phyloP scores from a whole-genome alignment of 2,888 invertebrate species.

The Laothoe populi region DNA sequence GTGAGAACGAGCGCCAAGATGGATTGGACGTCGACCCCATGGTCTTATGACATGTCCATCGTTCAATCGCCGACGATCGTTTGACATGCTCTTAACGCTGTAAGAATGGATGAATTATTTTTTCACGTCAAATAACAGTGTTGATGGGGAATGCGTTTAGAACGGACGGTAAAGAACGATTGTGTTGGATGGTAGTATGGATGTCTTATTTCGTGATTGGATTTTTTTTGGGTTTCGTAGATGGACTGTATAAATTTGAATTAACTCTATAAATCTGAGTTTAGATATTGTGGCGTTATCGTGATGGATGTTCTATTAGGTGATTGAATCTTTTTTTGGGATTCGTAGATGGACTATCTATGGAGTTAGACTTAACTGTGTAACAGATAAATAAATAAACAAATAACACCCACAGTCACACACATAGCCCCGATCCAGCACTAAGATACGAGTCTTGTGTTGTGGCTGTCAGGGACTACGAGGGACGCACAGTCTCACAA shows the following conservation, averaged over 20 bases:
- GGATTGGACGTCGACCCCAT: slow-evolving; percentile 73
- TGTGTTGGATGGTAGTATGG: neutral
- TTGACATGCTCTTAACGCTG: slow-evolving; percentile 55
- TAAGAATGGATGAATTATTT: slow-evolving; percentile 75
- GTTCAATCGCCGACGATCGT: slow-evolving; percentile 78
- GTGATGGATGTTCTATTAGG: no score
- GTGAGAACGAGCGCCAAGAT: slow-evolving; percentile 70
- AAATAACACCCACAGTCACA: no score
- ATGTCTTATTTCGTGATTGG: neutral
- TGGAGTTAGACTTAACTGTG: no score
- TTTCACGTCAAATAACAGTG: slow-evolving; percentile 50
- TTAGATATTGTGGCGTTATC: no score
- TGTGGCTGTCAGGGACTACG: no score
- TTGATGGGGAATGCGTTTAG: slow-evolving; percentile 13
- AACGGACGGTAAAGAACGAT: slow-evolving; percentile 8
- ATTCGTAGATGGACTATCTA: no score
- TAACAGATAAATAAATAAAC: no score
- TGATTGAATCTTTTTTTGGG: no score
- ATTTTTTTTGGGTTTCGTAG: neutral
- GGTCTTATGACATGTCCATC: slow-evolving; percentile 78
- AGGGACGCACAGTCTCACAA: no score
- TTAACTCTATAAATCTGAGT: no score
- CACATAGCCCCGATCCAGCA: no score
- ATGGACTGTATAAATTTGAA: neutral
- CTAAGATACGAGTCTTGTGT: no score